Evolutionary conservation across 2,797 vertebrate genomes (phyloP), one percentile per base, ranked within the genome.

Genomic region (Emys orbicularis): DNA sequence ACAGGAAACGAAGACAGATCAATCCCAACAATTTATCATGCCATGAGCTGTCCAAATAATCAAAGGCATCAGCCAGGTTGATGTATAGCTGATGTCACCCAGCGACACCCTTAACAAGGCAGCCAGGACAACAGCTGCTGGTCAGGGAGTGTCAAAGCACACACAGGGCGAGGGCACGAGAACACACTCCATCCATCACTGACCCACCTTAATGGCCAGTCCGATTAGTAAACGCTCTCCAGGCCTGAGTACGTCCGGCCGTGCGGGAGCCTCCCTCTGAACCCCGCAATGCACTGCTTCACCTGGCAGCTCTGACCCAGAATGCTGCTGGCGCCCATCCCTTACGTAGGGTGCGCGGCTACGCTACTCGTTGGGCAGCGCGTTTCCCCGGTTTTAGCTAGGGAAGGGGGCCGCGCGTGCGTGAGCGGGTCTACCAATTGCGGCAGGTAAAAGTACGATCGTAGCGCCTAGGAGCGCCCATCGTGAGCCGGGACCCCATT

Each of bases 81-180:
- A 98, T 98, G 95, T 98, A 98, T 97, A 97, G 98, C 95, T 94
- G 95, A 97, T 98, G 98, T 98, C 98, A 98, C 97, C 91, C 84
- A 91, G 96, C 80, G 97, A 96, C 97, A 97, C 98, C 98, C 98
- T 98, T 98, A 98, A 98, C 98, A 98, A 98, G 98, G 97, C 96
- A 95, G 97, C 93, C 94, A 96, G 97, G 91, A 93, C 95, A 94
- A 89, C 98, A 98, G 98, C 97, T 98, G 98, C 97, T 97, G 98
- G 97, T 97, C 98, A 98, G 96, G 96, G 97, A 97, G 96, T 92
- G 97, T 81, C 96, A 95, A 92, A 88, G 95, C 97, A 96, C 97
- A 97, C 93, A 95, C 97, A 96, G 90, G 97, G 97, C 97, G 94
- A 96, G 97, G 96, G 89, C 93, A 97, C 44, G 44, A 84, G 81